These are phyloP conservation scores for Andrena praecox DNA, from an alignment of 2,888 invertebrate species.

Conservation along the genomic window DNA sequence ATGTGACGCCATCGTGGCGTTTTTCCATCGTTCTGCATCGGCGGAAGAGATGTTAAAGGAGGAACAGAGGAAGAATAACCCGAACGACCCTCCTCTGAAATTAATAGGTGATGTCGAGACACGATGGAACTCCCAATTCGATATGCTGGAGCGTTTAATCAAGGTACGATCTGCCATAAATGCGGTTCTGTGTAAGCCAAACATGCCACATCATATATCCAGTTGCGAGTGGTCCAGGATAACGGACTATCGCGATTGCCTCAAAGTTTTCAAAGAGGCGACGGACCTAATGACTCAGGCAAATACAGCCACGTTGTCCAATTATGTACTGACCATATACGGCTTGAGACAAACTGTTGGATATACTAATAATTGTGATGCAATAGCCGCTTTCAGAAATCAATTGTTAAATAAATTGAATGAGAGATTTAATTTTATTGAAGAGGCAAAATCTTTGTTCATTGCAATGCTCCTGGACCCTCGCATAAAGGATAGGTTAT, in stretches of 20 bases:
- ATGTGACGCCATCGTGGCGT: too few species aligned
- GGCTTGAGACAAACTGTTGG: neutral
- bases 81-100: too few species aligned
- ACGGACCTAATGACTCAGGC: neutral
- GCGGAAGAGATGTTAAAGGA: too few species aligned
- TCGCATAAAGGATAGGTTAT: too few species aligned
- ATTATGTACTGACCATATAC: neutral
- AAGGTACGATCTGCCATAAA: neutral
- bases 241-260: neutral
- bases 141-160: neutral
- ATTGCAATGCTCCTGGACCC: too few species aligned
- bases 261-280: neutral
- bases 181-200: neutral
- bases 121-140: too few species aligned
- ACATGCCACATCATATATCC: neutral
- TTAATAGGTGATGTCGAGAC: too few species aligned
- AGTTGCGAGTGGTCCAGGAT: neutral
- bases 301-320: neutral
- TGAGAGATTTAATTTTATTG: too few species aligned
- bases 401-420: neutral
- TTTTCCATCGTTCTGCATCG: too few species aligned
- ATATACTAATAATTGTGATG: neutral
- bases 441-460: too few species aligned
- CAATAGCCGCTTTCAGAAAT: neutral
- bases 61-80: too few species aligned